These are phyloP conservation scores for Pseudochirops corinnae DNA, from an alignment of 2,797 vertebrate genomes.

Conservation along the genomic window DNA sequence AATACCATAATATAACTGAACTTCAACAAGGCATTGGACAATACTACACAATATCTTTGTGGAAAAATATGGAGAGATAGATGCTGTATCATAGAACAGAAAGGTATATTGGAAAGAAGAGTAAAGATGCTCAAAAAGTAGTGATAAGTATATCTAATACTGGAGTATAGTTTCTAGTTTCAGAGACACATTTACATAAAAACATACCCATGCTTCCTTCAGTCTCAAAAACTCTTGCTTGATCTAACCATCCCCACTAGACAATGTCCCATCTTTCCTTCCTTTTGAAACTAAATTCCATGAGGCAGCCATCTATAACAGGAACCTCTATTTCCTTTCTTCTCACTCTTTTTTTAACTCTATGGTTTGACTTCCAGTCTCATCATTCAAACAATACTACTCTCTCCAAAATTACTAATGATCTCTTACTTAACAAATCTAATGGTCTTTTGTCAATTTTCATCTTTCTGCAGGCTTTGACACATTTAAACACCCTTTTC, in stretches of 20 bases:
- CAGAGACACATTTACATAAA: neutral
- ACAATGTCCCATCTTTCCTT: neutral
- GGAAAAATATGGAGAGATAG: neutral
- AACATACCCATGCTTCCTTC: neutral
- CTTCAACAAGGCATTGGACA: neutral
- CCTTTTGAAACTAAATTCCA: neutral
- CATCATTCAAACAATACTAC: neutral
- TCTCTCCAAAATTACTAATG: neutral
- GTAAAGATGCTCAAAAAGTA: neutral
- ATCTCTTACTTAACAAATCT: neutral
- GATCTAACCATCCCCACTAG: too few species aligned
- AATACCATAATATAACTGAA: neutral
- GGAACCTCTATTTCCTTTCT: neutral
- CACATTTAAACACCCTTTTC: neutral
- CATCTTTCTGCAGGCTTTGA: neutral
- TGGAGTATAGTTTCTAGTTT: neutral
- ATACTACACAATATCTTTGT: neutral
- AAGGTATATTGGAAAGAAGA: neutral
- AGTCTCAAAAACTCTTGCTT: too few species aligned
- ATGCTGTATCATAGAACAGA: neutral
- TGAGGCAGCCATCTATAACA: neutral
- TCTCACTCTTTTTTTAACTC: neutral
- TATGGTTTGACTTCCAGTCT: neutral
- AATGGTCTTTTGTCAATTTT: neutral
- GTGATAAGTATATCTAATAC: neutral